Evolutionary conservation across 2,113 vertebrate genomes (phyloP).

Genomic region (Laticauda colubrina): DNA sequence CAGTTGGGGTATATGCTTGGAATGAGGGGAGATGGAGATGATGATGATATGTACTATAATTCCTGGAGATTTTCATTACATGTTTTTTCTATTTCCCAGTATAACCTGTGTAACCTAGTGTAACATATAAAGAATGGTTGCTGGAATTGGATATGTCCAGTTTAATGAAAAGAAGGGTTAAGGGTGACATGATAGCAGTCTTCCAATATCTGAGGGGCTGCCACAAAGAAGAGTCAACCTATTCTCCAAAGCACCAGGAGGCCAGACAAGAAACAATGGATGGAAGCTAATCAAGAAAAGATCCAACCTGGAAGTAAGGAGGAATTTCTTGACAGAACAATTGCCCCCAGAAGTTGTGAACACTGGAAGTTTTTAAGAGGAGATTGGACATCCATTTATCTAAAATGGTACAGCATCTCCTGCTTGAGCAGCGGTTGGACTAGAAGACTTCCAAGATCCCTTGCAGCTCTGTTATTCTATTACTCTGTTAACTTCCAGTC

Average conservation of each 20-base stretch:
- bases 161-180: neutral
- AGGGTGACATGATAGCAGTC: neutral
- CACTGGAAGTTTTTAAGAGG: neutral
- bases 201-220: neutral
- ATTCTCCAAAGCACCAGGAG: neutral
- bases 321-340: neutral
- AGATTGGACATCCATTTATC: neutral
- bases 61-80: neutral
- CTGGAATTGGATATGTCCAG: neutral
- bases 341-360: neutral
- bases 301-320: neutral
- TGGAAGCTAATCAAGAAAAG: neutral
- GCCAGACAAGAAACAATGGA: neutral
- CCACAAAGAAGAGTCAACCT: neutral
- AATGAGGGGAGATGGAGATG: neutral
- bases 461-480: neutral
- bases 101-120: neutral
- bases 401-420: neutral
- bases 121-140: neutral
- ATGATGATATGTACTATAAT: neutral
- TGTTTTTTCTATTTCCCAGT: neutral
- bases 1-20: neutral
- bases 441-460: neutral
- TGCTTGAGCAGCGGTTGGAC: neutral
- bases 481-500: neutral